Conservation (phyloP, 2,888 invertebrate genomes). For the Nephrotoma flavescens region DNA sequence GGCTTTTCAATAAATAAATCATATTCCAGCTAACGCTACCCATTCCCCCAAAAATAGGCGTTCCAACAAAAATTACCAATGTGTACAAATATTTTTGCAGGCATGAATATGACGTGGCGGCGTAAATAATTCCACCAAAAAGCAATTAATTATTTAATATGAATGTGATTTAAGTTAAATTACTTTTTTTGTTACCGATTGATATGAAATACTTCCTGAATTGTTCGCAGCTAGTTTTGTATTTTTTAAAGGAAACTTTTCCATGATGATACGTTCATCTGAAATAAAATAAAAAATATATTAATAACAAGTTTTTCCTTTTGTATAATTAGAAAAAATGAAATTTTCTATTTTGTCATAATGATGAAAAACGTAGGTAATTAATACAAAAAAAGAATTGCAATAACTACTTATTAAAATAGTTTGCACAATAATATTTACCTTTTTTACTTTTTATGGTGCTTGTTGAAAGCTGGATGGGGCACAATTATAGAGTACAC, state of each 20-base stretch:
- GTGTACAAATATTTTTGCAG: neutral
- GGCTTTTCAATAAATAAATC: too few species aligned
- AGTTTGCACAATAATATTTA: neutral
- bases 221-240: conserved; percentile 35
- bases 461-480: neutral
- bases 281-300: neutral
- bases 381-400: neutral
- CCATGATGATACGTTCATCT: conserved; percentile 33
- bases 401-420: neutral
- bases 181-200: conserved; percentile 47
- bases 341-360: neutral
- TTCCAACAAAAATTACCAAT: neutral
- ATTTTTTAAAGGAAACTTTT: conserved; percentile 53
- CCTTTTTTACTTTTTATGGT: neutral
- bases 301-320: neutral
- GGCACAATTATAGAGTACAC: neutral
- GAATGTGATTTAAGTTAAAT: conserved; percentile 12
- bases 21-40: neutral
- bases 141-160: neutral
- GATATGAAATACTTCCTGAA: conserved; percentile 40
- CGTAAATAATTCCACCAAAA: neutral
- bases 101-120: neutral
- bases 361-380: neutral
- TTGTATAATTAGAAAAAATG: neutral
- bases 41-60: neutral